Base-by-base conservation (phyloP, 1,140 invertebrate genomes). In the Micrasema longulum region DNA sequence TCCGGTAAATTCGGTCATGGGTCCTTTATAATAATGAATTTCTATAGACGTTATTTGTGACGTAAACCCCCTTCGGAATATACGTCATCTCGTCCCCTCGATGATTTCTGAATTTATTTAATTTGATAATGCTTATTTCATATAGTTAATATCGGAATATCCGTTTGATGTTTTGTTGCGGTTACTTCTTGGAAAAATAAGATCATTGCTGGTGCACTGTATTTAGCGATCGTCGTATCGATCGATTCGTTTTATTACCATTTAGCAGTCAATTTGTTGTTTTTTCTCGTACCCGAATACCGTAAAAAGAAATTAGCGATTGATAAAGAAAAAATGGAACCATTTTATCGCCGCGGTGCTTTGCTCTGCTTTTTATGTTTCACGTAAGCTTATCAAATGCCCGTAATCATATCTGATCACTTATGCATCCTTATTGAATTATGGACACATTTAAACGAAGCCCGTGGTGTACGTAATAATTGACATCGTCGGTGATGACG, bases 1-100 rank as follows among this genome's bases (percentile, higher is more conserved):
- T 47, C 60, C 43, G 11, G 53, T 23, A 11, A 45, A 31, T 60
- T 60, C 16, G 16, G 36, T 38, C 36, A 20, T 41, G 31, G 35
- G 36, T 10, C 36, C 55, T 41, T 60, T 60, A 18, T 38, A 31
- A 22, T 38, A 41, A 60, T 41, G 55, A 36, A 60, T 60, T 60
- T 60, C 31, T 36, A 60, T 60, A 16, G 55, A 6, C 55, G 31
- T 60, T 60, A 64, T 64, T 48, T 31, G 43, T 64, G 60, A 64
- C 60, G 60, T 23, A 45, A 64, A 41, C 43, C 60, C 60, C 60
- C 20, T 14, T 45, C 43, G 22, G 55, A 60, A 60, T 60, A 47
- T 64, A 41, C 47, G 60, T 64, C 60, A 64, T 47, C 18, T 63
- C 55, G 31, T 60, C 23, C 43, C 43, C 41, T 47, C 55, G 12